Evolutionary conservation across 2,113 vertebrate genomes (phyloP).

Genomic region (Riparia riparia): DNA sequence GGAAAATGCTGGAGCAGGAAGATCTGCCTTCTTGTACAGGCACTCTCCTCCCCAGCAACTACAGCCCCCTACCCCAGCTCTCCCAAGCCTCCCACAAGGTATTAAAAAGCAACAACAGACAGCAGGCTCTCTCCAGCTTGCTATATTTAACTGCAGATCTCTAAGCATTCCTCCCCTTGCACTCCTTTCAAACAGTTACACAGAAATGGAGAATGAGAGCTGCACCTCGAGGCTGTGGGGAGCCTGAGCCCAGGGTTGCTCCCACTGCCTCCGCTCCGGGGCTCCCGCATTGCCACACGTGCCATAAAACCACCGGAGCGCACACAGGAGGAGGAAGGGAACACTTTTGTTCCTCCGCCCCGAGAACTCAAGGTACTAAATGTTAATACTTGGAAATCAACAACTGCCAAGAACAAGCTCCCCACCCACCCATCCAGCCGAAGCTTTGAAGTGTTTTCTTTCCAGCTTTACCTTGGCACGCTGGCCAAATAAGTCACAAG

Average conservation of each 20-base stretch:
- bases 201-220: background rate
- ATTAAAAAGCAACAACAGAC: background rate
- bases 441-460: conserved; percentile 66
- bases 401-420: conserved; percentile 66
- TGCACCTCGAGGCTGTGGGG: background rate
- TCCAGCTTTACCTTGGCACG: conserved; percentile 85
- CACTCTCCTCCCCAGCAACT: background rate
- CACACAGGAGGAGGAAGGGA: conserved; percentile 32
- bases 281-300: background rate
- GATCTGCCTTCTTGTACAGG: background rate
- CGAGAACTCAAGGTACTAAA: conserved; percentile 53
- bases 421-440: background rate
- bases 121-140: conserved; percentile 1
- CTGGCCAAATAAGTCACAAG: conserved; percentile 98
- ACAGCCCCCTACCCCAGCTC: background rate
- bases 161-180: background rate
- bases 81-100: background rate
- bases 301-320: background rate
- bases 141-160: conserved; percentile 24
- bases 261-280: accelerated
- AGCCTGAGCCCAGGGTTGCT: background rate
- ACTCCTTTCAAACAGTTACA: background rate
- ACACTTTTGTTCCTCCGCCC: conserved; percentile 2
- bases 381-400: conserved; percentile 62
- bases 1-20: background rate